These are phyloP conservation scores for Hirtodrosophila cameraria DNA, from an alignment of 2,888 invertebrate species.

Conservation along the genomic window DNA sequence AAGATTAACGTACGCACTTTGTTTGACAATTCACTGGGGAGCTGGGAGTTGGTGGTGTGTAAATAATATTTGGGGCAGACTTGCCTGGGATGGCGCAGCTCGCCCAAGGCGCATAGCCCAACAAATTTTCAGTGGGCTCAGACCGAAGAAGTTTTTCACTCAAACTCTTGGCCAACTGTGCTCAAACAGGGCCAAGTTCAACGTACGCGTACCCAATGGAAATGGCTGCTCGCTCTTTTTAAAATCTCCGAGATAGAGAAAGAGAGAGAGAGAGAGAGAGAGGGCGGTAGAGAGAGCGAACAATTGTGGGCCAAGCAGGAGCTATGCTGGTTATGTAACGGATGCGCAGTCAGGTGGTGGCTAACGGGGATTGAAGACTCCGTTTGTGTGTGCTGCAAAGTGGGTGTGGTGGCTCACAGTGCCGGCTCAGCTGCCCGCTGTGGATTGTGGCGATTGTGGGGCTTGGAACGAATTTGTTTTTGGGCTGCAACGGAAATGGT, in stretches of 20 bases:
- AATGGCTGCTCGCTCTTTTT: conserved; percentile 4
- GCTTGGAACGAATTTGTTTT: conserved; percentile 9
- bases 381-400: conserved; percentile 46
- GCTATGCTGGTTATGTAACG: conserved; percentile 61
- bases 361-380: conserved; percentile 19
- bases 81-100: neutral
- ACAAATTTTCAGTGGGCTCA: conserved; percentile 34
- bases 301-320: conserved; percentile 22
- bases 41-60: conserved; percentile 7
- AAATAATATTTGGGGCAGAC: conserved; percentile 35
- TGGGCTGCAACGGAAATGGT: conserved; percentile 42
- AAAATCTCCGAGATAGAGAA: neutral
- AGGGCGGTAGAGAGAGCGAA: conserved; percentile 1
- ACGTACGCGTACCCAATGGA: conserved; percentile 51
- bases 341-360: conserved; percentile 49
- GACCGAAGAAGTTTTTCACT: conserved; percentile 48
- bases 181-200: conserved; percentile 62
- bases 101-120: conserved; percentile 18
- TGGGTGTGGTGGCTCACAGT: conserved; percentile 64
- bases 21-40: conserved; percentile 52
- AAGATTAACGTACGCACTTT: conserved; percentile 69
- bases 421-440: conserved; percentile 2
- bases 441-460: too few species aligned
- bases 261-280: conserved; percentile 6
- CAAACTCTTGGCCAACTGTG: conserved; percentile 38